Evolutionary conservation across 2,113 vertebrate genomes (phyloP).

Genomic region (Canis aureus): DNA sequence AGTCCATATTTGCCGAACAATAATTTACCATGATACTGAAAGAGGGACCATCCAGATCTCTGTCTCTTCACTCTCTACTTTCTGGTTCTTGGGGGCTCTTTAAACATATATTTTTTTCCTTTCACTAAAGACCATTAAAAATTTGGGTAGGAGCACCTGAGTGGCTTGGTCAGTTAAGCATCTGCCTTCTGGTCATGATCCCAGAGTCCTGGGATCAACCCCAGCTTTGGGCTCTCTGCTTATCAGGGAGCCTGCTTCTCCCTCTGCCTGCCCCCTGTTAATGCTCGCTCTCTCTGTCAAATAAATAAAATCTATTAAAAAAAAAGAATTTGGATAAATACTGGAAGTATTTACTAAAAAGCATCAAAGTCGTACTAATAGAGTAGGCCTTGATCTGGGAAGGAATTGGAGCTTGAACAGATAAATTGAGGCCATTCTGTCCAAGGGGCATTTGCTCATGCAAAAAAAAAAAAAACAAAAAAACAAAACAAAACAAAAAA

Average conservation of each 20-base stretch:
- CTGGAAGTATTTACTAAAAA: slow-evolving; percentile 25
- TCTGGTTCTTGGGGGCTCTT: background rate
- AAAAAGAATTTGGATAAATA: slow-evolving; percentile 21
- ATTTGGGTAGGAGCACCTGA: background rate
- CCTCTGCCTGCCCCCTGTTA: too few relatives aligned
- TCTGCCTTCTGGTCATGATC: background rate
- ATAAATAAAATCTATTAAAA: background rate
- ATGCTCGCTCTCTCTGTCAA: background rate
- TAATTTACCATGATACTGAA: background rate
- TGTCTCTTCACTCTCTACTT: background rate
- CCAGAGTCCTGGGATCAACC: background rate
- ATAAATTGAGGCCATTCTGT: slow-evolving; percentile 27
- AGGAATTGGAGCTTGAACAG: slow-evolving; percentile 2
- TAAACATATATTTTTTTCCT: background rate
- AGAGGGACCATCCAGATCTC: background rate
- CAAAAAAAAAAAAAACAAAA: background rate
- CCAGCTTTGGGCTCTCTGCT: background rate
- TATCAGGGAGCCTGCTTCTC: too few relatives aligned
- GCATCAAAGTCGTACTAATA: background rate
- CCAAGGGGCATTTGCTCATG: background rate
- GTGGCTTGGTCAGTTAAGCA: background rate
- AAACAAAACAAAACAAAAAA: background rate
- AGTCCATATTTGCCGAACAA: background rate
- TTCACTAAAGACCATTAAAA: slow-evolving; percentile 40
- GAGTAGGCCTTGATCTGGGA: background rate